Base-by-base conservation (phyloP, 2,113 vertebrate genomes). In the Procavia capensis region DNA sequence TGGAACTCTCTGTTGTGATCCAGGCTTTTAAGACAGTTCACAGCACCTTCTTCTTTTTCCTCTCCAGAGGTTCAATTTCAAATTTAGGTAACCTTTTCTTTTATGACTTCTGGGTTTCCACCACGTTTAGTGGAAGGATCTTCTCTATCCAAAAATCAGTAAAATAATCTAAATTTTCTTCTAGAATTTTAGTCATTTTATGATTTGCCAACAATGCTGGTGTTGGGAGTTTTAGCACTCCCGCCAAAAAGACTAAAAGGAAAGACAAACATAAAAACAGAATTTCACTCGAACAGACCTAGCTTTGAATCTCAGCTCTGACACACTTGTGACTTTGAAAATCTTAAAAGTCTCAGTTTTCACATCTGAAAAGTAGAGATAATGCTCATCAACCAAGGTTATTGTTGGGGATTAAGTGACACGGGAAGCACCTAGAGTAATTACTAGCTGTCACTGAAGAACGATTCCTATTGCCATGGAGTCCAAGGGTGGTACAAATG, bases 91-190 rank as follows among this genome's bases (percentile, higher is more conserved):
- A 6, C 16, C 19, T 80, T 45, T 70, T 87, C 45, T 29, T 75
- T 94, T 75, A 54, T 81, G 29, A 81, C n/a, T 81, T 74, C n/a
- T 81, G 75, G 45, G 93, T 74, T 86, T 86, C 68, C 43, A 9
- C 90, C 72, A 63, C 25, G 22, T 24, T 54, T 84, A 85, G 34
- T 64, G 25, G 54, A 54, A 86, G 54, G 16, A 39, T 39, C n/a
- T 92, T 87, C 50, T 79, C n/a, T 78, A 70, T 36, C 31, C 54
- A 72, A 72, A 79, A 88, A 79, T 89, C 43, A 90, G 41, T 72
- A 63, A 79, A 91, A 96, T 70, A 63, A 91, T 84, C 39, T 72
- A 41, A 19, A 76, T 78, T 79, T 96, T 92, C 50, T 79, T 91
- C 70, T 83, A 41, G 43, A 72, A 74, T 22, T 74, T 75, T 41